Evolutionary conservation across 2,113 vertebrate species (phyloP).

Genomic region (Xerus inauris): DNA sequence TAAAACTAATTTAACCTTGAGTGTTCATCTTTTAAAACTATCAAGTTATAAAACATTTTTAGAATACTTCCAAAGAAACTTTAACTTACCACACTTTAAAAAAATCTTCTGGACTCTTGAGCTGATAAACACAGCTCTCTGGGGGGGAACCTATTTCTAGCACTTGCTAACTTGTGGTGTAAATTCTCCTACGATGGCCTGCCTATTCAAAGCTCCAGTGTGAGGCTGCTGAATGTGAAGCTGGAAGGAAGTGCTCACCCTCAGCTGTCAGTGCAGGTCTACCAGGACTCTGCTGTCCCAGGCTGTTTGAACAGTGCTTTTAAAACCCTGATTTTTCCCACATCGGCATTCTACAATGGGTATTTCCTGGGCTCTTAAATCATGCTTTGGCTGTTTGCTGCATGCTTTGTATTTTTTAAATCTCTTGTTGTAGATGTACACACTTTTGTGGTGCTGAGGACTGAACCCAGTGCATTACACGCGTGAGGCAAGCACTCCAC

Average conservation of each 20-base stretch:
- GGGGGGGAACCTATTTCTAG: background rate
- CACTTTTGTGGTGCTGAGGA: too few relatives aligned
- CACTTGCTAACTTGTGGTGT: background rate
- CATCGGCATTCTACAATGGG: background rate
- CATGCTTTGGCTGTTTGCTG: background rate
- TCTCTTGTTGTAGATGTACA: too few relatives aligned
- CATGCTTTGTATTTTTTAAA: too few relatives aligned
- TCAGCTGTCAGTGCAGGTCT: background rate
- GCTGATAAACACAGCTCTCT: background rate
- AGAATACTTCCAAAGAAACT: too few relatives aligned
- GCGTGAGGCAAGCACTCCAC: too few relatives aligned
- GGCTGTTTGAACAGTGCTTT: background rate
- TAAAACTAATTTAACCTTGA: background rate
- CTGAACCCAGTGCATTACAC: too few relatives aligned
- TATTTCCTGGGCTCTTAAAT: background rate
- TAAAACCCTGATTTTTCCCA: background rate
- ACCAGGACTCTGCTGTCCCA: background rate
- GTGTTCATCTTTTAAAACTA: background rate
- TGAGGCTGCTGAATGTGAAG: background rate
- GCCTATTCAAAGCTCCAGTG: background rate
- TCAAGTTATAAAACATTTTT: background rate
- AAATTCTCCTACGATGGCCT: background rate
- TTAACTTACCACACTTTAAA: too few relatives aligned
- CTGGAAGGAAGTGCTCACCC: accelerated
- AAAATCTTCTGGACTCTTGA: background rate